phyloP scores from a whole-genome alignment of 1,140 invertebrate genomes.

The Heliothis virescens region DNA sequence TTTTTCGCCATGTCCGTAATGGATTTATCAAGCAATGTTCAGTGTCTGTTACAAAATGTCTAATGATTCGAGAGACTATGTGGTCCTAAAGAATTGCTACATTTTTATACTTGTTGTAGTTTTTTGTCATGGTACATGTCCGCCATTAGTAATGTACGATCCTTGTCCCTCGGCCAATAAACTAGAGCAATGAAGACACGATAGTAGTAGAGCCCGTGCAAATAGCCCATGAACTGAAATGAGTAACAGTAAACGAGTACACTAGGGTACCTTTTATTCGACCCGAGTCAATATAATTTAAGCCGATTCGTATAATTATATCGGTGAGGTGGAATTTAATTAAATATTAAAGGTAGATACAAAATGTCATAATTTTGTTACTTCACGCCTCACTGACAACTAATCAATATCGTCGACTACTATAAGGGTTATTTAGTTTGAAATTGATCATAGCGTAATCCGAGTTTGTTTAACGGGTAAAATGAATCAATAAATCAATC shows the following conservation, averaged over 20 bases:
- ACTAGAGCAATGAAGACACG: constrained; percentile 29
- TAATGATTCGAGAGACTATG: constrained; percentile 39
- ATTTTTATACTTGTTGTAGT: constrained; percentile 3
- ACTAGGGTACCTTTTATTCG: constrained; percentile 36
- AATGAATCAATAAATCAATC: constrained; percentile 2
- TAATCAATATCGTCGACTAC: neutral
- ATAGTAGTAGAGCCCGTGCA: constrained; percentile 15
- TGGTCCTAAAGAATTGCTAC: constrained; percentile 25
- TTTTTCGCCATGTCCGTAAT: constrained; percentile 39
- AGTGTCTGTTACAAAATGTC: constrained; percentile 16
- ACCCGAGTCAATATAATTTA: constrained; percentile 34
- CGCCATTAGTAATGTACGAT: constrained; percentile 30
- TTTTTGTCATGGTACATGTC: constrained; percentile 23
- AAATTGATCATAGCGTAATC: neutral
- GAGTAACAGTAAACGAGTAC: constrained; percentile 37
- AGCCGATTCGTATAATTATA: constrained; percentile 45
- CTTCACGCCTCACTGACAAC: neutral
- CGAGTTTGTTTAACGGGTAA: neutral
- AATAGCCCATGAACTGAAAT: constrained; percentile 38
- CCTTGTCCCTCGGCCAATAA: constrained; percentile 32
- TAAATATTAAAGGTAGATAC: constrained; percentile 25
- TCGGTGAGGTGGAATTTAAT: constrained; percentile 42
- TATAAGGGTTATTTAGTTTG: neutral
- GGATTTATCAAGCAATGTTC: constrained; percentile 45
- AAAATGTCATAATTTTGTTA: constrained; percentile 11